Evolutionary conservation across 2,113 vertebrate genomes (phyloP), one percentile per base, ranked within the genome.

Genomic region (Tympanuchus pallidicinctus): DNA sequence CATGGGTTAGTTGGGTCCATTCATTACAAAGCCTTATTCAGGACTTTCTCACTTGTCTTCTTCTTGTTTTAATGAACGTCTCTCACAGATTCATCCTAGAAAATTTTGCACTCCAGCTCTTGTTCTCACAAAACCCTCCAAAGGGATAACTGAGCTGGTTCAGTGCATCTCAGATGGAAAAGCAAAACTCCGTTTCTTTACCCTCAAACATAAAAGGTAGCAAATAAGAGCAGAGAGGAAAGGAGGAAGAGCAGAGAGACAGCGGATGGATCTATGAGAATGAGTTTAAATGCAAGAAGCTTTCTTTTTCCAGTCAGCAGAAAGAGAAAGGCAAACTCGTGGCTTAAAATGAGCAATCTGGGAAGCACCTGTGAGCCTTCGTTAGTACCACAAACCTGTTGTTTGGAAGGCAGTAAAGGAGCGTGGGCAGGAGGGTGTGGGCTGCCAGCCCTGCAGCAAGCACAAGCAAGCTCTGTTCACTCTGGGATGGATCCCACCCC

Each of bases 1-100:
- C 82, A 81, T 8, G 57, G 59, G 57, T 77, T 86, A 76, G 65
- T 79, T 78, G 73, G 14, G 40, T 73, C 73, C 73, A 81, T 89
- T 92, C 82, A 64, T 92, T 91, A 89, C 64, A 81, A 76, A 90
- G 22, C 65, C 36, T 84, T 79, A 79, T 69, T 93, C 80, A 73
- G 61, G 63, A 69, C 38, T 91, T 86, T 63, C 59, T 76, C 45
- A 61, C 42, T 63, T 63, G 32, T 65, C 28, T 70, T 92, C 78
- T 73, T 52, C 13, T 56, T 66, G 11, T 77, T 92, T 90, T 93
- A 96, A 95, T 85, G 60, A 91, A 91, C 25, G n/a, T 5, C 36
- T 83, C 78, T 89, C 48, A 60, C 57, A 40, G 24, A 24, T 82
- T 88, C 5, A 0, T 82, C 40, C 45, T 63, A 59, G 43, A 48